These are phyloP conservation scores for Melanotaenia duboulayi DNA, from an alignment of 2,113 vertebrate genomes.

Conservation along the genomic window DNA sequence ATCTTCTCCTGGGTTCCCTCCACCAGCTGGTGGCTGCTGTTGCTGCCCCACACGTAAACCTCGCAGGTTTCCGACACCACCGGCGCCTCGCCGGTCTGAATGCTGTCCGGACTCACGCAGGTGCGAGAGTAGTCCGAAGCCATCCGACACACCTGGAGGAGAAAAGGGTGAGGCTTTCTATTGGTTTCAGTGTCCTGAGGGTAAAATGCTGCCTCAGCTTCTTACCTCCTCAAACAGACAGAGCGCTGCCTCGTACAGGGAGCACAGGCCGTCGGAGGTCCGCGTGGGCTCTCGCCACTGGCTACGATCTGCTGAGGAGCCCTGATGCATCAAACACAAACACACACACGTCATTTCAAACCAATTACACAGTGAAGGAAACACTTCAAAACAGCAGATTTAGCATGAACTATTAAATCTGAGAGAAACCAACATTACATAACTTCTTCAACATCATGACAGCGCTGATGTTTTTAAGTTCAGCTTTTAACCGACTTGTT, in stretches of 20 bases:
- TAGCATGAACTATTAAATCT: background rate
- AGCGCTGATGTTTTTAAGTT: too few relatives aligned
- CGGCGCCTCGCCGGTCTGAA: constrained; percentile 91
- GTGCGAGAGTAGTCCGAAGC: constrained; percentile 93
- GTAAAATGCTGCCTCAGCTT: background rate
- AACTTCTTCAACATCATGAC: too few relatives aligned
- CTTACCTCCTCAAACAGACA: constrained; percentile 96
- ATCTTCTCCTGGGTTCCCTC: constrained; percentile 88
- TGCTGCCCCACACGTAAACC: constrained; percentile 90
- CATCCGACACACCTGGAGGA: constrained; percentile 88
- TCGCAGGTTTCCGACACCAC: constrained; percentile 95
- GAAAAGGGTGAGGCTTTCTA: background rate
- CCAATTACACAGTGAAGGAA: too few relatives aligned
- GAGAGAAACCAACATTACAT: too few relatives aligned
- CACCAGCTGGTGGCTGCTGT: constrained; percentile 88
- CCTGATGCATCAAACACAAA: constrained; percentile 73
- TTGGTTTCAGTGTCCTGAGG: too few relatives aligned
- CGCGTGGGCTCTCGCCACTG: constrained; percentile 96
- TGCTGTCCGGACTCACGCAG: constrained; percentile 96
- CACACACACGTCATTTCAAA: too few relatives aligned
- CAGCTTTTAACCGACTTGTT: too few relatives aligned
- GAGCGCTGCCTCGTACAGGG: constrained; percentile 92
- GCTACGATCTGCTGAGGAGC: constrained; percentile 94
- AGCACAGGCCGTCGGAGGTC: constrained; percentile 92
- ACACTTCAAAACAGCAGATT: background rate